Evolutionary conservation across 2,113 vertebrate species (phyloP).

Genomic region (Trochalopteron elliotii): DNA sequence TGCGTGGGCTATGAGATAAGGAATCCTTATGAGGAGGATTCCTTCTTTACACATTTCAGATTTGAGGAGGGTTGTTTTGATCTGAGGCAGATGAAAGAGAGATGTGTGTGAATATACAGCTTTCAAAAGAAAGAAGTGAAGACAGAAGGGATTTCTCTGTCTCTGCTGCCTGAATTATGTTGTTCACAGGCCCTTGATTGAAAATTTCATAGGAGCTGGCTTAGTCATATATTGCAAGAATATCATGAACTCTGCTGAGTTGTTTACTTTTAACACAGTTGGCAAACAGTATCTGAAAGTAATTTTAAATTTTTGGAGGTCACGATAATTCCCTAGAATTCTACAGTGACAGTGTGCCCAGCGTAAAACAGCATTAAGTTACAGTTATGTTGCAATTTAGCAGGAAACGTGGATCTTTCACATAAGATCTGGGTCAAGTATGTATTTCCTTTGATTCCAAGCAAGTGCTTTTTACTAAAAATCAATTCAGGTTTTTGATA

Average conservation of each 20-base stretch:
- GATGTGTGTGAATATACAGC: not conserved
- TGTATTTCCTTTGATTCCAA: conserved; percentile 6
- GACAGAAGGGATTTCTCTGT: not conserved
- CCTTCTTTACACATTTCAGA: not conserved
- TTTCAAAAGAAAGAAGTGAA: not conserved
- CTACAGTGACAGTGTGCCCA: not conserved
- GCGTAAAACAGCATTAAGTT: not conserved
- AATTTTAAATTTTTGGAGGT: not conserved
- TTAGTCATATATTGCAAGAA: not conserved
- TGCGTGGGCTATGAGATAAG: not conserved
- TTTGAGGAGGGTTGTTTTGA: not conserved
- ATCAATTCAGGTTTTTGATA: not conserved
- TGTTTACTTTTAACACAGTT: not conserved
- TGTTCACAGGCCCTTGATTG: not conserved
- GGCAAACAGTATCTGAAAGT: not conserved
- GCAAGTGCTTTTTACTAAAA: not conserved
- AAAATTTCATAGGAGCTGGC: not conserved
- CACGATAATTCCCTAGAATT: not conserved
- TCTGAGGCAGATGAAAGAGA: not conserved
- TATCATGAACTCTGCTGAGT: not conserved
- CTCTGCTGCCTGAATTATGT: not conserved
- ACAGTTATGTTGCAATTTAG: not conserved
- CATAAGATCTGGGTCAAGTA: not conserved
- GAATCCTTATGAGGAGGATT: not conserved
- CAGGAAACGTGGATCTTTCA: not conserved